Percentiles rank a stretch among this genome's conserved stretches.
Evolutionary conservation across 2,797 vertebrate species (phyloP).

Genomic region (Spheniscus humboldti): DNA sequence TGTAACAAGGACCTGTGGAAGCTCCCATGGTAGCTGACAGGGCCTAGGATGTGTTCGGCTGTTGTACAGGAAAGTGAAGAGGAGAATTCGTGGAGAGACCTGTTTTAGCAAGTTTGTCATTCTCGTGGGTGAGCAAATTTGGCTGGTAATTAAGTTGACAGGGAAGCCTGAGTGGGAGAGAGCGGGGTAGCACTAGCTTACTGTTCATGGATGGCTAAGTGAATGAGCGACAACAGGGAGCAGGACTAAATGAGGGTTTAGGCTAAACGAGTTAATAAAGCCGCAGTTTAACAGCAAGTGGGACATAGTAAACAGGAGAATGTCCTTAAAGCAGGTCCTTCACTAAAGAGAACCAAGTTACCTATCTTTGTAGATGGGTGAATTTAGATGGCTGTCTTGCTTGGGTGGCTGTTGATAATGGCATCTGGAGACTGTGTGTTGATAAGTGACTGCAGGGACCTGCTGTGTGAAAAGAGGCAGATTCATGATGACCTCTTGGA

Average conservation of each 20-base stretch:
- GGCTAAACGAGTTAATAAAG: neutral
- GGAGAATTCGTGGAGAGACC: neutral
- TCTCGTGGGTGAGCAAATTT: neutral
- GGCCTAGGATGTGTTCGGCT: neutral
- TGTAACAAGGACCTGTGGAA: neutral
- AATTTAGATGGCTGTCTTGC: neutral
- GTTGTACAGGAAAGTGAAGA: neutral
- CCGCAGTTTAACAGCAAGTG: neutral
- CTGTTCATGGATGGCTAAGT: neutral
- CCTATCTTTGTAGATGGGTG: neutral
- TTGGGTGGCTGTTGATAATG: neutral
- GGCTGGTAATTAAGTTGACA: neutral
- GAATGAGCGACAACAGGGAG: neutral
- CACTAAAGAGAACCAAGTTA: neutral
- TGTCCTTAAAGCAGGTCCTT: neutral
- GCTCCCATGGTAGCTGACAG: neutral
- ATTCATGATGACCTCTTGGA: neutral
- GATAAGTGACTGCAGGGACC: neutral
- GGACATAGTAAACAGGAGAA: neutral
- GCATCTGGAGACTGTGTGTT: neutral
- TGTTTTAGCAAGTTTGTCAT: neutral
- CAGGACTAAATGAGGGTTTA: neutral
- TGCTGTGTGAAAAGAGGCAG: neutral
- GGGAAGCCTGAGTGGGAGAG: neutral
- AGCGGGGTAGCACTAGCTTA: neutral